A percentile compares a stretch with the other conserved stretches of the same genome.
phyloP scores from a whole-genome alignment of 2,888 invertebrate species.

The Drosophila sordidula region DNA sequence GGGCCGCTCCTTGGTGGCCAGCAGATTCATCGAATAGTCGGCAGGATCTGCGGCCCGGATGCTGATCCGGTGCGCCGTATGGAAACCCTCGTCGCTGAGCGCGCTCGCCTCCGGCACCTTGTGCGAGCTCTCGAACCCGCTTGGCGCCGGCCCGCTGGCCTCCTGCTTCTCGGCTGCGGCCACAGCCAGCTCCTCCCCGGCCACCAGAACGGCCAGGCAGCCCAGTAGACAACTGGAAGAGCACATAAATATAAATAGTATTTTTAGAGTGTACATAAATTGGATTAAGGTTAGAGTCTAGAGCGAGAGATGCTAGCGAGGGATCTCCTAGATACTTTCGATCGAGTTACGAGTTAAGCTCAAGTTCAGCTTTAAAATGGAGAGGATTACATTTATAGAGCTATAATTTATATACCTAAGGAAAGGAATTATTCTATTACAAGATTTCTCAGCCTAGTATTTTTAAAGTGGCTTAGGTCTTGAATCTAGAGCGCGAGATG shows the following conservation, averaged over 20 bases:
- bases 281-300: too few relatives aligned
- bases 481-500: too few relatives aligned
- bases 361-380: too few relatives aligned
- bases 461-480: too few relatives aligned
- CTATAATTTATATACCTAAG: too few relatives aligned
- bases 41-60: conserved; percentile 59
- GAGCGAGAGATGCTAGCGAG: too few relatives aligned
- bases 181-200: conserved; percentile 45
- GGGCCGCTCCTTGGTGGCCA: conserved; percentile 85
- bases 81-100: conserved; percentile 81
- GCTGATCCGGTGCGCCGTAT: conserved; percentile 83
- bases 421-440: too few relatives aligned
- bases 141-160: conserved; percentile 5
- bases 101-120: conserved; percentile 87
- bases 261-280: too few relatives aligned
- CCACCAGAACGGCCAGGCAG: conserved; percentile 69
- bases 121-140: conserved; percentile 88
- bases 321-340: too few relatives aligned
- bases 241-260: background rate
- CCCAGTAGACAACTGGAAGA: conserved; percentile 72
- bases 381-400: too few relatives aligned
- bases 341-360: too few relatives aligned
- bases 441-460: too few relatives aligned
- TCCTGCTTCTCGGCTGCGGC: conserved; percentile 31
- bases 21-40: conserved; percentile 80